phyloP scores from a whole-genome alignment of 2,888 invertebrate species.

The Eubasilissa splendida region DNA sequence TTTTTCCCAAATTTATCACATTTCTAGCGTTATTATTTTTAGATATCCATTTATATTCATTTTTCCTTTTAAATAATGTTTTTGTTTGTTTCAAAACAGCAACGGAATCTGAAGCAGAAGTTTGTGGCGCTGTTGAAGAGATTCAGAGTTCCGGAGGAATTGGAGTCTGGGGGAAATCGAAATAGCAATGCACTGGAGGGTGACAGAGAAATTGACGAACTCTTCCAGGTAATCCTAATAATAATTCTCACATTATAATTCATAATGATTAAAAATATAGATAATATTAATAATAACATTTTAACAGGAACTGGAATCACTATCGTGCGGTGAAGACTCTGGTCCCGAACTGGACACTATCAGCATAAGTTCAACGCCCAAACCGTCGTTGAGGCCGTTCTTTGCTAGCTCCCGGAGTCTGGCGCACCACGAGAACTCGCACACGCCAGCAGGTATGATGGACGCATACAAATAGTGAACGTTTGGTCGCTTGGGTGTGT shows the following conservation, averaged over 20 bases:
- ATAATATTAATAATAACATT: background rate
- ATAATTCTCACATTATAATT: background rate
- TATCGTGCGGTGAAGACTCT: conserved; percentile 92
- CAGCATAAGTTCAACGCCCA: conserved; percentile 97
- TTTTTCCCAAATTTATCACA: background rate
- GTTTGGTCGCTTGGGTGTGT: conserved; percentile 16
- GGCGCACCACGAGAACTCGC: conserved; percentile 70
- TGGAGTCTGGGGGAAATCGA: conserved; percentile 78
- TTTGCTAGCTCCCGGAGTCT: conserved; percentile 93
- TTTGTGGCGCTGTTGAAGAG: conserved; percentile 94
- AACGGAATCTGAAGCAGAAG: conserved; percentile 97
- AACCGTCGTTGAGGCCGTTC: conserved; percentile 95
- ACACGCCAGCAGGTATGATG: conserved; percentile 62
- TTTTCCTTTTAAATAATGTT: background rate
- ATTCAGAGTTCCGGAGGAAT: conserved; percentile 94
- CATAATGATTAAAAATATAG: background rate
- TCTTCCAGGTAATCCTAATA: conserved; percentile 75
- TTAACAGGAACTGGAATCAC: conserved; percentile 91
- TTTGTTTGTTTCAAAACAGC: conserved; percentile 68
- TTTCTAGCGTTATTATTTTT: background rate
- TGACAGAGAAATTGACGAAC: conserved; percentile 92
- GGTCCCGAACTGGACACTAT: conserved; percentile 96
- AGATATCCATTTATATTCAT: background rate
- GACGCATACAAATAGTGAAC: conserved; percentile 1
- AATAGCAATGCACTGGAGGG: conserved; percentile 78